phyloP scores from a whole-genome alignment of 92 coral and sea anemone genomes.

The Paragorgia papillata region DNA sequence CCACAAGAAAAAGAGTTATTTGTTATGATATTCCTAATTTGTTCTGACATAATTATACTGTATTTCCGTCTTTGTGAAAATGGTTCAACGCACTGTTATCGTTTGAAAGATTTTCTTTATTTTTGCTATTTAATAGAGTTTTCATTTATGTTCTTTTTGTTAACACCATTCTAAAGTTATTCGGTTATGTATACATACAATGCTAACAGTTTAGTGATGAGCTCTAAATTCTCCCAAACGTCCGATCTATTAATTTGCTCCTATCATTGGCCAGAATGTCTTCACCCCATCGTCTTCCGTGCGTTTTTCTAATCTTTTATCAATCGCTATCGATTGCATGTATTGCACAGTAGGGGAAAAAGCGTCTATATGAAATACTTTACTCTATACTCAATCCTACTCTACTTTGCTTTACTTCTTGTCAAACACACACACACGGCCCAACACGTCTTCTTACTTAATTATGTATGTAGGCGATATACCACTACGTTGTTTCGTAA shows the following conservation, averaged over 20 bases:
- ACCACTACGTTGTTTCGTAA: not conserved
- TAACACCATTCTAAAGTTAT: too few relatives aligned
- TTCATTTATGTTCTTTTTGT: not conserved
- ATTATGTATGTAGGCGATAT: not conserved
- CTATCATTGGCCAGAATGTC: not conserved
- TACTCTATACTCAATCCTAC: not conserved
- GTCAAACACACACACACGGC: not conserved
- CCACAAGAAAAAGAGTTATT: too few relatives aligned
- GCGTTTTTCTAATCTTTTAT: constrained; percentile 17
- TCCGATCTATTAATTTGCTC: constrained; percentile 10
- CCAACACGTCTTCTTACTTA: not conserved
- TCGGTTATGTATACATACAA: too few relatives aligned
- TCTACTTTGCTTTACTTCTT: not conserved
- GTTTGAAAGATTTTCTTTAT: not conserved
- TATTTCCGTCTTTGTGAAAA: not conserved
- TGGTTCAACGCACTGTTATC: not conserved
- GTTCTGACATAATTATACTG: not conserved
- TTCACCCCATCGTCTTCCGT: not conserved
- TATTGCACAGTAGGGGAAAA: not conserved
- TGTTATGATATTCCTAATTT: not conserved
- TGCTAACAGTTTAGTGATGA: not conserved
- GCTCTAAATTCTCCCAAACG: constrained; percentile 31
- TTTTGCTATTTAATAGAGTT: not conserved
- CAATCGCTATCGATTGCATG: not conserved
- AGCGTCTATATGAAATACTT: not conserved